Evolutionary conservation across 2,113 vertebrate genomes (phyloP).

Genomic region (Merops nubicus): DNA sequence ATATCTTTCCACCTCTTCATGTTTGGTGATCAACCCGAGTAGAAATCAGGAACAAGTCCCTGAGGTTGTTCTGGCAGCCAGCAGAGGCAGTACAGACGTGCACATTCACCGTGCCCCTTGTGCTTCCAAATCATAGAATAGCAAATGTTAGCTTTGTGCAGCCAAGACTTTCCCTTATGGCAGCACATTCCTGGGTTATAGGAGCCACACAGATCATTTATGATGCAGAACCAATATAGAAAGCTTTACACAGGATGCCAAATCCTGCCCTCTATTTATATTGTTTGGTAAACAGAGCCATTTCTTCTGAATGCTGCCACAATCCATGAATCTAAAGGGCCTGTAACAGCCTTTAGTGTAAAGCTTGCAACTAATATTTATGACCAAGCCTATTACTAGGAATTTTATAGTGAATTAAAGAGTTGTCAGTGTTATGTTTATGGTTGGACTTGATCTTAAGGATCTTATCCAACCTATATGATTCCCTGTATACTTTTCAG

Average conservation of each 20-base stretch:
- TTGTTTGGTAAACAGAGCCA: neutral
- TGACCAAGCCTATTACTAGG: neutral
- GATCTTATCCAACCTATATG: neutral
- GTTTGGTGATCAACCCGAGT: rapidly evolving
- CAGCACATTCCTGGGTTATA: neutral
- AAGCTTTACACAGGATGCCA: neutral
- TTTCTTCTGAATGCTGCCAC: neutral
- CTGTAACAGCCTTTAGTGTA: neutral
- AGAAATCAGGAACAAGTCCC: neutral
- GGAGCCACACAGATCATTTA: neutral
- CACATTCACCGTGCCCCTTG: neutral
- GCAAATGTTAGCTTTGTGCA: neutral
- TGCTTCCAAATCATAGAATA: neutral
- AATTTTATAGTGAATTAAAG: neutral
- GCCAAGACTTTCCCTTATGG: neutral
- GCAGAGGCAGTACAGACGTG: neutral
- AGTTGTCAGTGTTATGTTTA: neutral
- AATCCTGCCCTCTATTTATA: neutral
- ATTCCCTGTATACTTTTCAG: neutral
- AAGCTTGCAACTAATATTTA: neutral
- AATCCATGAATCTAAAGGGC: neutral
- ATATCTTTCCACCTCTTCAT: neutral
- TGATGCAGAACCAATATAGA: neutral
- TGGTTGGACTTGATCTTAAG: neutral
- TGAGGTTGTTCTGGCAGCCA: neutral